phyloP scores from a whole-genome alignment of 2,113 vertebrate genomes.

The Rhizomys pruinosus region DNA sequence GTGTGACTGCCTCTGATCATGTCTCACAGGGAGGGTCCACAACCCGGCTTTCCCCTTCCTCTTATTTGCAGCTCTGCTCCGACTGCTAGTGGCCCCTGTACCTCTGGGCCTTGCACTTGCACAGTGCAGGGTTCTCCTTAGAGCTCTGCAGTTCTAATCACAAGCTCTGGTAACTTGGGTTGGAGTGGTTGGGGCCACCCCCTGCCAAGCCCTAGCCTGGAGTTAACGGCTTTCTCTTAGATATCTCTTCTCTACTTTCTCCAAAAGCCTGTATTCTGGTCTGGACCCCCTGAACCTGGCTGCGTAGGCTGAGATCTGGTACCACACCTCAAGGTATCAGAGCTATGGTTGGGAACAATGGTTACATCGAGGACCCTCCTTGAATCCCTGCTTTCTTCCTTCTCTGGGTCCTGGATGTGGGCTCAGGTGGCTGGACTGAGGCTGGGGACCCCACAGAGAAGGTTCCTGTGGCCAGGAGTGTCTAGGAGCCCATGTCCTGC shows the following conservation, averaged over 20 bases:
- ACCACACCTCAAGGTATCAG: not conserved
- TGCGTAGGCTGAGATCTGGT: not conserved
- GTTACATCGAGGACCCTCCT: not conserved
- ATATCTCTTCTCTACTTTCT: too few species aligned
- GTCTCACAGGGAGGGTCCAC: not conserved
- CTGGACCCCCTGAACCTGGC: not conserved
- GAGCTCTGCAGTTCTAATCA: not conserved
- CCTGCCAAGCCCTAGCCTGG: not conserved
- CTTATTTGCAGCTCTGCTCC: not conserved
- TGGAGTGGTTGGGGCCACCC: not conserved
- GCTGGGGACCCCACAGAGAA: not conserved
- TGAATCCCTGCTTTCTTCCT: not conserved
- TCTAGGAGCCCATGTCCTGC: not conserved
- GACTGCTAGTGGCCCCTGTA: not conserved
- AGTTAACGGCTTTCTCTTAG: not conserved
- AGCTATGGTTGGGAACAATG: not conserved
- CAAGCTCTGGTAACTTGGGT: not conserved
- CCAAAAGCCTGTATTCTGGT: not conserved
- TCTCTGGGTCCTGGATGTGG: not conserved
- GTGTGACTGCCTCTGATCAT: not conserved
- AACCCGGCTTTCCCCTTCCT: not conserved
- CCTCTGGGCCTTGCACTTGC: not conserved
- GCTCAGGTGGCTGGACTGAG: not conserved
- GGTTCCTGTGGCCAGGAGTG: not conserved
- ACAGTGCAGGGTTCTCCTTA: too few species aligned